Evolutionary conservation across 2,797 vertebrate species (phyloP).

Genomic region (Neosilurus hyrtlii): DNA sequence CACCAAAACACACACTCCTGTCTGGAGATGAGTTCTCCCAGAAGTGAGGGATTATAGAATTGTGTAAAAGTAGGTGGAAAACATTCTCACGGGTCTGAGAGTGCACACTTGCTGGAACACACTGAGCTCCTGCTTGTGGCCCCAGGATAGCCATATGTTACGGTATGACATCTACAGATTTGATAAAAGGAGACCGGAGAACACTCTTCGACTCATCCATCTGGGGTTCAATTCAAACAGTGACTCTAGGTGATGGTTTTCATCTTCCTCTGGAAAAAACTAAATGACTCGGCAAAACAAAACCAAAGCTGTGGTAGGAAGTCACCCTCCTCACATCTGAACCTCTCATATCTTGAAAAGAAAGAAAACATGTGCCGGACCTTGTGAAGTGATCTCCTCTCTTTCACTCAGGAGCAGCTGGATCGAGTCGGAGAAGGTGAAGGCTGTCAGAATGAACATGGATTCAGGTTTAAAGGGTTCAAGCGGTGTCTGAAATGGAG

Average conservation of each 20-base stretch:
- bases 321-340: slow-evolving; percentile 6
- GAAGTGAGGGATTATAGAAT: slow-evolving; percentile 13
- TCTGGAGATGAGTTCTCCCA: slow-evolving; percentile 22
- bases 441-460: slow-evolving; percentile 61
- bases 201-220: slow-evolving; percentile 6
- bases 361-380: slow-evolving; percentile 12
- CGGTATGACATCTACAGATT: background rate
- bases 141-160: slow-evolving; percentile 27
- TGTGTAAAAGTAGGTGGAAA: slow-evolving; percentile 17
- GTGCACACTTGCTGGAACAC: background rate
- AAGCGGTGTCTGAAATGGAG: slow-evolving; percentile 38
- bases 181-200: slow-evolving; percentile 9
- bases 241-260: background rate
- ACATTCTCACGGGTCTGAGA: background rate
- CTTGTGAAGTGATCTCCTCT: slow-evolving; percentile 27
- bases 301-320: slow-evolving; percentile 10
- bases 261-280: background rate
- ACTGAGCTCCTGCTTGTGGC: slow-evolving; percentile 4
- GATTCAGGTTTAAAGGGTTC: slow-evolving; percentile 57
- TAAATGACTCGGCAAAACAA: background rate
- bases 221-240: slow-evolving; percentile 16
- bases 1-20: slow-evolving; percentile 11
- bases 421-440: slow-evolving; percentile 50
- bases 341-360: slow-evolving; percentile 13
- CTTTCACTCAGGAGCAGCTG: slow-evolving; percentile 22